Conservation (phyloP, 2,113 vertebrate species). For the Hydropotes inermis region DNA sequence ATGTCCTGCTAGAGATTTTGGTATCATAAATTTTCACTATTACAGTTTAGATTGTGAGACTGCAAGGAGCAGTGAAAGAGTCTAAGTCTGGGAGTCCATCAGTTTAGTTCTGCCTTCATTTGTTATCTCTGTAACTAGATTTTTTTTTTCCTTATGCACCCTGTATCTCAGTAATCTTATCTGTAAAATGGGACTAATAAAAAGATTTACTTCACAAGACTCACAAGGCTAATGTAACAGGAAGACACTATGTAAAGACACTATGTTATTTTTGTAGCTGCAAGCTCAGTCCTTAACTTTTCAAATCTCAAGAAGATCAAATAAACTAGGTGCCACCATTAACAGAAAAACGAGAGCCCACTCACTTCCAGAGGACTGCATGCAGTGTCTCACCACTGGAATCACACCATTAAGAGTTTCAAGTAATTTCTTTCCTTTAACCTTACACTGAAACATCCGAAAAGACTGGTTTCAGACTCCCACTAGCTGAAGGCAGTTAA, state of each 20-base stretch:
- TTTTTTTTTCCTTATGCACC: background rate
- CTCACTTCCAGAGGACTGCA: background rate
- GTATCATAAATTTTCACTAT: background rate
- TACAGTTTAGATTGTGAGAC: background rate
- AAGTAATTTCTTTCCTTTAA: background rate
- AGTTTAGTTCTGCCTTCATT: background rate
- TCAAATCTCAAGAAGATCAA: background rate
- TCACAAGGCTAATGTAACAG: background rate
- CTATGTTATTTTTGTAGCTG: background rate
- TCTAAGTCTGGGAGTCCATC: background rate
- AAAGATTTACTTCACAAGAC: background rate
- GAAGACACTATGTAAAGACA: background rate
- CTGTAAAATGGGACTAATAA: constrained; percentile 14
- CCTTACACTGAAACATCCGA: background rate
- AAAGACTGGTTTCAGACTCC: background rate
- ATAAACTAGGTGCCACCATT: background rate
- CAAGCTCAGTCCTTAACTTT: background rate
- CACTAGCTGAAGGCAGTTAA: background rate
- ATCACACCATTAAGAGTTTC: background rate
- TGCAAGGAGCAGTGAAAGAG: background rate
- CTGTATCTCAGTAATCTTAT: background rate
- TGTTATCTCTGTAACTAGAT: background rate
- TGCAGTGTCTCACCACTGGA: background rate
- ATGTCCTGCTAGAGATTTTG: background rate
- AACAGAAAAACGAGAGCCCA: background rate